Evolutionary conservation across 2,888 invertebrate genomes (phyloP), one percentile per base, ranked within the genome.

Genomic region (Callimorpha dominula): DNA sequence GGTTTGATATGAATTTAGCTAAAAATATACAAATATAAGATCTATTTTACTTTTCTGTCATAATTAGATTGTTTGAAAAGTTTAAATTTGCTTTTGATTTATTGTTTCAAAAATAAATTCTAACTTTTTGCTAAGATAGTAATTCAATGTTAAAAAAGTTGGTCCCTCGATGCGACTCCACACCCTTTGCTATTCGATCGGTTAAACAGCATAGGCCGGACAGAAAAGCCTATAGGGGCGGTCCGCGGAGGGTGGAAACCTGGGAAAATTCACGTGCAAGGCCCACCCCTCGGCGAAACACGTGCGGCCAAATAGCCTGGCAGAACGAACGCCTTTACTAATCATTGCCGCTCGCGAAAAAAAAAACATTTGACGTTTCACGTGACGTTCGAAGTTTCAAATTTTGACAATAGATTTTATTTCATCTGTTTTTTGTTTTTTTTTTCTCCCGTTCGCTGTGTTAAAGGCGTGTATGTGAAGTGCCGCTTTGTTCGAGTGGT

Each of bases 161-260:
- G 72, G 66, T 42, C 71, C 71, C 75, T 78, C 70, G 54, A 74
- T 66, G 78, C 91, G 87, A 89, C 94, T 95, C 95, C 86, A 92
- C 80, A 60, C 78, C 81, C 80, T 81, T 86, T 89, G 75, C 76
- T 89, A 93, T 90, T 88, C 94, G 92, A 95, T 95, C 94, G 90
- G 93, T 95, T 94, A 93, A 95, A 94, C 95, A 93, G 94, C 94
- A 95, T 95, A 95, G 95, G 95, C 95, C 93, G 95, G 95, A 95
- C 95, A 95, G 95, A 95, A 95, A 95, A 95, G 95, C 95, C 95
- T 95, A 95, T 94, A 95, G 95, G 95, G 95, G 95, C 95, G 95
- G 95, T 94, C 95, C 95, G 95, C 89, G 87, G 93, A 93, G 95
- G 95, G 95, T 95, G 95, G 95, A 93, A 95, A 95, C 95, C 93